phyloP scores from a whole-genome alignment of 2,113 vertebrate genomes.

The Corydoras maculifer region DNA sequence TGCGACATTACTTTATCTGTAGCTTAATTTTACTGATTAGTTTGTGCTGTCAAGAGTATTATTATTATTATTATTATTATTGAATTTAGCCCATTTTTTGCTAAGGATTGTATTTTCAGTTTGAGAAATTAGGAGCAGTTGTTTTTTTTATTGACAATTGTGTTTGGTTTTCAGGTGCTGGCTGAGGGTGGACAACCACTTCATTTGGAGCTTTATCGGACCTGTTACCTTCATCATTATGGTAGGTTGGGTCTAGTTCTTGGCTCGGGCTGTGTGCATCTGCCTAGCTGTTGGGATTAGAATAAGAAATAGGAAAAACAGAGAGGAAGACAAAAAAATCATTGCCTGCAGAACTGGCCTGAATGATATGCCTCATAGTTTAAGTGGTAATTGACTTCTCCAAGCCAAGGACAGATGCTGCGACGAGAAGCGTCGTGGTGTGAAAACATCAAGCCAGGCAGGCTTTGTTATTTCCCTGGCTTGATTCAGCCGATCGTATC shows the following conservation, averaged over 20 bases:
- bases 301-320: conserved; percentile 35
- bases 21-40: too few species aligned
- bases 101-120: too few species aligned
- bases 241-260: conserved; percentile 68
- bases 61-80: too few species aligned
- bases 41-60: too few species aligned
- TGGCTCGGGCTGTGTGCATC: neutral
- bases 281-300: neutral
- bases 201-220: conserved; percentile 99
- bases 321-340: conserved; percentile 22
- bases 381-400: conserved; percentile 42
- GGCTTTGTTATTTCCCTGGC: conserved; percentile 35
- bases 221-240: conserved; percentile 97
- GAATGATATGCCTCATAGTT: conserved; percentile 47
- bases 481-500: conserved; percentile 37
- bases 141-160: too few species aligned
- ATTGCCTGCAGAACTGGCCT: conserved; percentile 20
- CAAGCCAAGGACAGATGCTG: conserved; percentile 24
- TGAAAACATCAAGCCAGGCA: conserved; percentile 30
- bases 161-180: conserved; percentile 74
- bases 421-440: conserved; percentile 22
- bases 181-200: conserved; percentile 97
- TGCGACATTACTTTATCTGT: too few species aligned
- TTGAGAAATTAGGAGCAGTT: too few species aligned
- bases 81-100: too few species aligned